Conservation (phyloP, 2,113 vertebrate genomes). For the Campylomormyrus numenius region DNA sequence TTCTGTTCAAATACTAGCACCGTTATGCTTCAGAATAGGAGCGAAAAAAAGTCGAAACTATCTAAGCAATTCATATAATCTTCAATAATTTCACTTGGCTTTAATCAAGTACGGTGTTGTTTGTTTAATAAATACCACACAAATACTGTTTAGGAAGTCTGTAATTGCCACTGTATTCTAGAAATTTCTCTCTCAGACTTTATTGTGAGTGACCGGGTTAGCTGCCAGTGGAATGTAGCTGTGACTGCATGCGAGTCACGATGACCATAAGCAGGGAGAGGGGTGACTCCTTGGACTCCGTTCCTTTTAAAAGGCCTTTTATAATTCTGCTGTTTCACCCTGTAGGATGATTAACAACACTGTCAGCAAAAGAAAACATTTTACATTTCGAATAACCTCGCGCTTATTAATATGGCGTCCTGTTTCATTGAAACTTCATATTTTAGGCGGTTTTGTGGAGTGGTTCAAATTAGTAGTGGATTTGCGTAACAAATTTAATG, state of each 20-base stretch:
- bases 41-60: background rate
- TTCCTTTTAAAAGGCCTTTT: background rate
- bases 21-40: background rate
- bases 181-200: background rate
- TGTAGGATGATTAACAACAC: background rate
- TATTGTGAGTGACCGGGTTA: background rate
- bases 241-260: background rate
- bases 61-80: background rate
- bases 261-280: background rate
- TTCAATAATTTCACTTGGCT: background rate
- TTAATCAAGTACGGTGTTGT: background rate
- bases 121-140: background rate
- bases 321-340: background rate
- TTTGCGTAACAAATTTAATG: background rate
- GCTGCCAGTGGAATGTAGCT: background rate
- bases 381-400: background rate
- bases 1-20: background rate
- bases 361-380: background rate
- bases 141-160: background rate
- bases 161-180: background rate
- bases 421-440: background rate
- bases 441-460: background rate
- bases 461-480: background rate
- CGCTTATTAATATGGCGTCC: background rate
- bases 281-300: background rate